Percentiles rank a stretch among this genome's conserved stretches.
Conservation (phyloP, 30 jellyfish, hydroid and myxozoan genomes). For the Turritopsis rubra region DNA sequence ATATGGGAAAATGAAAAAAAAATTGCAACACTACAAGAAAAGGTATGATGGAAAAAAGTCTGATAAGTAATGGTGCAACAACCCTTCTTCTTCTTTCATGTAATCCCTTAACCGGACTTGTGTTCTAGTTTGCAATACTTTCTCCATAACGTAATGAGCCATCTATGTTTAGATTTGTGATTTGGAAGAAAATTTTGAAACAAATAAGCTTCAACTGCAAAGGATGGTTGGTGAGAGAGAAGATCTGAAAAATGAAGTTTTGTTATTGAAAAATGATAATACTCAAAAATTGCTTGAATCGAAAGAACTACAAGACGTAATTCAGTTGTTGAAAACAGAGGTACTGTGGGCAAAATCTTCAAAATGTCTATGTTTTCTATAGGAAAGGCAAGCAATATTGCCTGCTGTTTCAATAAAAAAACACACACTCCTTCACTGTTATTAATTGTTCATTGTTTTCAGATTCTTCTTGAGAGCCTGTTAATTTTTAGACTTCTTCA, state of each 20-base stretch:
- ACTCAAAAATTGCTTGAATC: constrained; percentile 33
- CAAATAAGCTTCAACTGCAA: constrained; percentile 47
- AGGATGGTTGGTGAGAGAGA: constrained; percentile 59
- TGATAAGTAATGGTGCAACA: not conserved
- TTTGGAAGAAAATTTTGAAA: constrained; percentile 54
- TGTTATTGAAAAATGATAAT: constrained; percentile 14
- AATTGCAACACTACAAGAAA: constrained; percentile 43
- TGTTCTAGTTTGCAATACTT: too few relatives aligned
- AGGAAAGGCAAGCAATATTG: too few relatives aligned
- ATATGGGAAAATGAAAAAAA: constrained; percentile 65
- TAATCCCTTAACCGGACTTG: too few relatives aligned
- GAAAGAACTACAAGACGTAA: constrained; percentile 24
- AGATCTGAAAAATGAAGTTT: constrained; percentile 38
- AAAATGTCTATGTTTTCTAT: too few relatives aligned
- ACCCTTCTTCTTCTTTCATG: not conserved
- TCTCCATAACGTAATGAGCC: not conserved
- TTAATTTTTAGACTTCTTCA: constrained; percentile 33
- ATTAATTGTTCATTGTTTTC: not conserved
- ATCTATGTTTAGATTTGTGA: constrained; percentile 34
- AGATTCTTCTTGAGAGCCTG: not conserved
- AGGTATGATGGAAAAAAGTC: constrained; percentile 26
- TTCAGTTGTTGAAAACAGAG: constrained; percentile 13
- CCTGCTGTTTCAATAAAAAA: too few relatives aligned
- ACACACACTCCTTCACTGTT: too few relatives aligned
- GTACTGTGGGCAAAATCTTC: too few relatives aligned